Base-by-base conservation (phyloP, 2,888 invertebrate genomes). In the Epinotia ramella region DNA sequence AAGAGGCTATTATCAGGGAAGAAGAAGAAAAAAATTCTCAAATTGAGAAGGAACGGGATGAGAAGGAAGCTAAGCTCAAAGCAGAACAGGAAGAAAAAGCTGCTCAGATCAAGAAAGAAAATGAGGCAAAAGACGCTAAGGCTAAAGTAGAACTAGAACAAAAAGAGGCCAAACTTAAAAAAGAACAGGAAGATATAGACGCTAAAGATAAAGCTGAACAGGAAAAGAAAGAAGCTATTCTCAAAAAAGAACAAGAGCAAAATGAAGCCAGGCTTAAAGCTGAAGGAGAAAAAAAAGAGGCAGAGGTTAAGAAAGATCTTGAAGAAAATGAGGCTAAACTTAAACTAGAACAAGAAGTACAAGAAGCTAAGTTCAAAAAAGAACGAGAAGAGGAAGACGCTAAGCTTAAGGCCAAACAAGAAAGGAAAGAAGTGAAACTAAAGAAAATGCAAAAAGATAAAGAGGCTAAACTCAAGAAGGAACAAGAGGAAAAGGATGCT, bases 361-460 rank as follows among this genome's bases (percentile, higher is more conserved):
- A 46, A 59, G 49, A 68, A 44, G 59, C 7, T 24, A 64, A 63
- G 28, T 9, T 40, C n/a, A 63, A 64, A n/a, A 57, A 44, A 18
- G 40, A 57, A 18, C n/a, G 73, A 20, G 12, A 65, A 20, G 46
- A 65, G 49, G 77, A 66, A 3, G 59, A 70, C 24, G 57, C 28
- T 40, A 57, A 77, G n/a, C 59, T 77, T 67, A 77, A 75, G 64
- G 79, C 62, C 67, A 62, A 74, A 49, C 76, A 77, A 70, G 75
- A 73, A 62, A 18, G 57, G 7, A 71, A 63, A 63, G 78, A 81
- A 75, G 49, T 40, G 44, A 68, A 56, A 11, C 28, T 77, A 18
- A 62, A 63, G 67, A 79, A 79, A 77, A 63, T 79, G 20, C 79
- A 82, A 59, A 79, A 81, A 76, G 64, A 28, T 13, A 70, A 75